Evolutionary conservation across 2,888 invertebrate genomes (phyloP), one percentile per base, ranked within the genome.

Genomic region (Neoascia interrupta): DNA sequence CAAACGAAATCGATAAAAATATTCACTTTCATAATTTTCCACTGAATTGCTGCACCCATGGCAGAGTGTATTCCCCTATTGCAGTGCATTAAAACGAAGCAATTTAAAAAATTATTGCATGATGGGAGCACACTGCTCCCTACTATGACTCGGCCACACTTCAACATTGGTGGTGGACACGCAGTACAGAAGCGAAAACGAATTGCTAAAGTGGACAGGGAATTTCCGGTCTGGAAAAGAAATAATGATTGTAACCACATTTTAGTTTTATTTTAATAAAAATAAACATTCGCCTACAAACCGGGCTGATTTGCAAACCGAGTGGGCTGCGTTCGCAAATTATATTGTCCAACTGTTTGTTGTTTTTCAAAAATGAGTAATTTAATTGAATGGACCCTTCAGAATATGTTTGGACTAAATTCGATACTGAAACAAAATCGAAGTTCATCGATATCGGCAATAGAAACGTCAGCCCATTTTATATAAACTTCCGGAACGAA

Each of bases 181-280:
- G 18, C 26, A 26, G 5, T n/a, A 28, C 47, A 47, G 21, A 45
- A 26, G 45, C 47, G 16, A 13, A 19, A 39, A 19, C 37, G 23
- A 51, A 51, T 51, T 28, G 36, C 60, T 45, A n/a, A 47, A 61
- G 26, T 70, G 47, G 23, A 39, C 47, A 61, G 31, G n/a, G 51
- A 73, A 64, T 64, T 64, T 73, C 72, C 73, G 73, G 58, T 73
- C 43, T 58, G 16, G 53, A 63, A 49, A 53, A n/a, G 10, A 4
- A 31, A n/a, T n/a, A n/a, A n/a, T 5, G 8, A 37, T 36, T 51
- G 56, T 64, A 53, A 15, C n/a, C 23, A 49, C 16, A 13, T 51
- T 39, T 31, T 6, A 18, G 31, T 41, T n/a, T 13, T 10, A 45
- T n/a, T 53, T 43, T 41, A 43, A 53, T 13, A 41, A 21, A 56